A percentile compares a stretch with the other conserved stretches of the same genome.
These are phyloP conservation scores for Tauraco erythrolophus DNA, from an alignment of 2,113 vertebrate species.

Conservation along the genomic window DNA sequence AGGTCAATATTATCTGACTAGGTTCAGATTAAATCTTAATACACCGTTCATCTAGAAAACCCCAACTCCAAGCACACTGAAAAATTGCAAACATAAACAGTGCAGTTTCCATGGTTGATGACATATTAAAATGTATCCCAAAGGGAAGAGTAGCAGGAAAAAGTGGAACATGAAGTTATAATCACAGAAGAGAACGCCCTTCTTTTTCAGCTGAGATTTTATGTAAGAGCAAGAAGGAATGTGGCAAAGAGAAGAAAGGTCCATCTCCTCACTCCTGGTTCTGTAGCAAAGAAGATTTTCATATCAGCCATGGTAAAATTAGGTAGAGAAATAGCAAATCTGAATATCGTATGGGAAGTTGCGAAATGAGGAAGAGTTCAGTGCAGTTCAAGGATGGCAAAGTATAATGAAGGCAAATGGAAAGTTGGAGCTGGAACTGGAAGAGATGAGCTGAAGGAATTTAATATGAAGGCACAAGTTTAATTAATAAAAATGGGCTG, in stretches of 20 bases:
- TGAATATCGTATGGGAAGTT: not conserved
- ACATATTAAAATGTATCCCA: not conserved
- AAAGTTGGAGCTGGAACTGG: not conserved
- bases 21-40: constrained; percentile 63
- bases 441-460: constrained; percentile 5
- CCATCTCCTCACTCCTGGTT: not conserved
- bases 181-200: not conserved
- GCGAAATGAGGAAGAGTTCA: constrained; percentile 7
- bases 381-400: constrained; percentile 20
- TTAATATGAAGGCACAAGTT: constrained; percentile 1
- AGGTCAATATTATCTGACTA: constrained; percentile 61
- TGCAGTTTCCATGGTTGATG: not conserved
- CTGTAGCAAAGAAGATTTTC: constrained; percentile 8
- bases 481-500: constrained; percentile 37
- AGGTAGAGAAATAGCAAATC: not conserved
- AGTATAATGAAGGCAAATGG: constrained; percentile 20
- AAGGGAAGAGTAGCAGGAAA: not conserved
- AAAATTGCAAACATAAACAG: constrained; percentile 50
- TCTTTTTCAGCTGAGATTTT: not conserved
- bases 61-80: constrained; percentile 17
- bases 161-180: not conserved
- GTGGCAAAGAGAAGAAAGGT: not conserved
- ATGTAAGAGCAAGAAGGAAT: not conserved
- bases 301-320: constrained; percentile 3
- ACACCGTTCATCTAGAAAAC: constrained; percentile 23